Base-by-base conservation (phyloP, 2,888 invertebrate genomes). In the Clistopyga incitator region DNA sequence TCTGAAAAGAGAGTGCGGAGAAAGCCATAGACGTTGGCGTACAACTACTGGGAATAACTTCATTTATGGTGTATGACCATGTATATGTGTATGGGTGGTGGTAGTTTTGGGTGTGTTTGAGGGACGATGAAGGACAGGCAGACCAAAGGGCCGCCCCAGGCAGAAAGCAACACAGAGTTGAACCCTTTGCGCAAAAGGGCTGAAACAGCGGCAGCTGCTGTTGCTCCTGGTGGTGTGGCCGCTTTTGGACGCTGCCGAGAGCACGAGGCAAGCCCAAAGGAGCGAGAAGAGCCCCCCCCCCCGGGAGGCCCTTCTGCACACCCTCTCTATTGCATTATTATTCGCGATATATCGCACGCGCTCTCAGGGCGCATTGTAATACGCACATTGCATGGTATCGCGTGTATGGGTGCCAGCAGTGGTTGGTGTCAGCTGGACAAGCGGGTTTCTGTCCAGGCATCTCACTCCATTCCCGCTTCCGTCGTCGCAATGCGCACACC, bases 401-500 rank as follows among this genome's bases (percentile, higher is more conserved):
- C 50, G 25, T 75, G 34, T 50, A 61, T 61, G 68, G 18, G 45
- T 29, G 61, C 59, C 8, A 34, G 70, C 8, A 34, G 70, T 64
- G 42, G 20, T 23, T 34, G 25, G 52, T 59, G 76, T 77, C 72
- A 72, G 59, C 75, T 61, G 72, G 45, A 59, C 50, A 64, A 75
- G 70, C 50, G 34, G 13, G 34, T 15, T 64, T 25, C 67, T 56
- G 50, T 45, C 59, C 59, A n/a, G 18, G 52, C 59, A 29, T 54
- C 50, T 52, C 52, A n/a, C 34, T 52, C 64, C 13, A 34, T 71
- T 74, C 76, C 52, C 79, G 83, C 78, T 50, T 84, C 64, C 10
- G 38, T 38, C 18, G 38, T 52, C n/a, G 15, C 61, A 18, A 13
- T 6, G 47, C 75, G 82, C 82, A 88, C 87, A 88, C 88, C 87